Conservation (phyloP, 2,797 vertebrate species). For the Liasis olivaceus region DNA sequence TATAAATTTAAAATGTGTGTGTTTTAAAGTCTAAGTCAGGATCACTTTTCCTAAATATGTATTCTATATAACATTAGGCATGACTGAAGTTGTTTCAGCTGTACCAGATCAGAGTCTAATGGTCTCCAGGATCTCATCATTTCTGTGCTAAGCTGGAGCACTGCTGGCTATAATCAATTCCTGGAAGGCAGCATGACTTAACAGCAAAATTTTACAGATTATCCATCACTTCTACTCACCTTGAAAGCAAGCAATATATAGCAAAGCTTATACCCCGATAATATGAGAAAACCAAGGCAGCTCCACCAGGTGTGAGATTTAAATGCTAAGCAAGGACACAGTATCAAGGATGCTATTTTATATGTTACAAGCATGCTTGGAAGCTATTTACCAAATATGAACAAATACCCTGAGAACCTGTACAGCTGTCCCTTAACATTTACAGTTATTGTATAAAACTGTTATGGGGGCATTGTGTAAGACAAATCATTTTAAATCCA, state of each 20-base stretch:
- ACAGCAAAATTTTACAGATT: conserved; percentile 10
- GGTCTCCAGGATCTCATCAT: conserved; percentile 1
- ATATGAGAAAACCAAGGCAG: background rate
- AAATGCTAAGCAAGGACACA: conserved; percentile 17
- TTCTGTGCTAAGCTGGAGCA: background rate
- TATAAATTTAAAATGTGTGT: background rate
- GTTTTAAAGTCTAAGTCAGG: background rate
- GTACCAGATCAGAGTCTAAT: background rate
- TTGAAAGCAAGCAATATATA: conserved; percentile 8
- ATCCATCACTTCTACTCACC: conserved; percentile 20
- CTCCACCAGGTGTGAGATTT: background rate
- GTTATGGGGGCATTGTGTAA: background rate
- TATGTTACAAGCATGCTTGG: background rate
- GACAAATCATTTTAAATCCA: conserved; percentile 41
- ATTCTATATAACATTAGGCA: background rate
- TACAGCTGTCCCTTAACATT: conserved; percentile 9
- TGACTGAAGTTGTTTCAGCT: background rate
- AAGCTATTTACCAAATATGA: conserved; percentile 25
- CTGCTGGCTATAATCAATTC: conserved; percentile 22
- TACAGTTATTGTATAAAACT: background rate
- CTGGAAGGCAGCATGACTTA: conserved; percentile 22
- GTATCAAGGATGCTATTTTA: background rate
- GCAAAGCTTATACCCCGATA: background rate
- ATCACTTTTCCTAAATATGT: background rate
- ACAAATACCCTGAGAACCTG: conserved; percentile 13